Evolutionary conservation across 2,113 vertebrate genomes (phyloP).

Genomic region (Oxygymnocypris stewartii): DNA sequence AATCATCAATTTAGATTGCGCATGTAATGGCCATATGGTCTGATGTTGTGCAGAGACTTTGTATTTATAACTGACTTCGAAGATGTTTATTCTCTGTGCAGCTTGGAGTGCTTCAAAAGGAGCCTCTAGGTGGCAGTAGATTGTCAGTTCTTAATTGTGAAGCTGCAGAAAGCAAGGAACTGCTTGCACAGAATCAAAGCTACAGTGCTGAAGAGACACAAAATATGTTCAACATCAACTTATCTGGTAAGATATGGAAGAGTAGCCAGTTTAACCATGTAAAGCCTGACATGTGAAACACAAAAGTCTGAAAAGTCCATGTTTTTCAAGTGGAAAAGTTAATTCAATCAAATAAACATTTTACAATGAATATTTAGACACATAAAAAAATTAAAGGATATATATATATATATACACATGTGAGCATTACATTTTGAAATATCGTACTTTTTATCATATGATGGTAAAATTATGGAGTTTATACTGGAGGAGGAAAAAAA

Average conservation of each 20-base stretch:
- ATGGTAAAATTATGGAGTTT: too few species aligned
- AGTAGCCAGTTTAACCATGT: not conserved
- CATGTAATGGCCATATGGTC: not conserved
- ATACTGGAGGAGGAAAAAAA: too few species aligned
- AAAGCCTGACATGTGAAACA: conserved; percentile 58
- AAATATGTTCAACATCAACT: conserved; percentile 28
- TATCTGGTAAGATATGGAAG: conserved; percentile 25
- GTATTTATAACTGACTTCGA: not conserved
- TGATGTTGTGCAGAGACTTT: not conserved
- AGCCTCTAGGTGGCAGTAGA: conserved; percentile 24
- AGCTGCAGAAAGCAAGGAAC: conserved; percentile 29
- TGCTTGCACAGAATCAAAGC: conserved; percentile 34
- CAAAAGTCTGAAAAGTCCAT: too few species aligned
- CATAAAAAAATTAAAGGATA: too few species aligned
- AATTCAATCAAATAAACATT: too few species aligned
- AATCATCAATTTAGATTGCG: not conserved
- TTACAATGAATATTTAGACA: too few species aligned
- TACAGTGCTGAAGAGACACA: conserved; percentile 1
- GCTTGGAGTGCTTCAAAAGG: conserved; percentile 53
- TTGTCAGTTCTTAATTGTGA: conserved; percentile 34
- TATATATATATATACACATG: too few species aligned
- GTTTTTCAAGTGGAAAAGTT: too few species aligned
- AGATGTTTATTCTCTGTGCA: not conserved
- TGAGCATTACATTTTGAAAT: too few species aligned
- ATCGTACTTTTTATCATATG: too few species aligned